Conservation (phyloP, 2,113 vertebrate species). For the Centropristis striata region DNA sequence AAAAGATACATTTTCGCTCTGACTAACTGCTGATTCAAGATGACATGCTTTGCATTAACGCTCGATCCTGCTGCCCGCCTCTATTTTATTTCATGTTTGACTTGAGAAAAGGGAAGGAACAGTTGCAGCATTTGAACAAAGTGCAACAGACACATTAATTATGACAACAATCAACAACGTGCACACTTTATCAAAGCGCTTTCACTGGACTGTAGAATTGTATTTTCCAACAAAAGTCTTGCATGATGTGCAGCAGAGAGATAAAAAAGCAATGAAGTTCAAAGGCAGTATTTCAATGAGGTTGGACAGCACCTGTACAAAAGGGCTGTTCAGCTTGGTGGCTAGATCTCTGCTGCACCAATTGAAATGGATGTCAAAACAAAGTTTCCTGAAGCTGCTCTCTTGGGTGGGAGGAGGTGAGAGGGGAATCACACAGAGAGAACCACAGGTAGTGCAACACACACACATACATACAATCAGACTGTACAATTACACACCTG, state of each 20-base stretch:
- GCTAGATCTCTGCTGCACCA: constrained; percentile 26
- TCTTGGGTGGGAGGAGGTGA: not conserved
- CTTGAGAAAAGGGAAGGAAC: not conserved
- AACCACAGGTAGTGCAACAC: not conserved
- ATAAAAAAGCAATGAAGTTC: constrained; percentile 26
- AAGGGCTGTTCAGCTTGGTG: constrained; percentile 24
- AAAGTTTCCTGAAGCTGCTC: constrained; percentile 28
- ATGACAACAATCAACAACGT: constrained; percentile 29
- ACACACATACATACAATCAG: not conserved
- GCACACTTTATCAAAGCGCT: not conserved
- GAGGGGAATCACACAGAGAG: not conserved
- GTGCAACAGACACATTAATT: constrained; percentile 29
- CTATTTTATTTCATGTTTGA: constrained; percentile 17
- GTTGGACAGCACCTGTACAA: constrained; percentile 28
- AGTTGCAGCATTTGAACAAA: constrained; percentile 23
- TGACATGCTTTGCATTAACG: not conserved
- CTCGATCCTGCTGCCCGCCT: constrained; percentile 3
- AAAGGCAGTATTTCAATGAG: constrained; percentile 48
- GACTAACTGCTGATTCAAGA: constrained; percentile 27
- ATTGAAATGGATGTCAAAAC: constrained; percentile 55
- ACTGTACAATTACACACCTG: constrained; percentile 27
- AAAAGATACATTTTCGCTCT: constrained; percentile 23
- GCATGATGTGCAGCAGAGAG: constrained; percentile 2
- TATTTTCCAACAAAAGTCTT: constrained; percentile 20
- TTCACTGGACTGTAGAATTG: not conserved